These are phyloP conservation scores for Lithobates pipiens DNA, from an alignment of 2,797 vertebrate species.

Conservation along the genomic window DNA sequence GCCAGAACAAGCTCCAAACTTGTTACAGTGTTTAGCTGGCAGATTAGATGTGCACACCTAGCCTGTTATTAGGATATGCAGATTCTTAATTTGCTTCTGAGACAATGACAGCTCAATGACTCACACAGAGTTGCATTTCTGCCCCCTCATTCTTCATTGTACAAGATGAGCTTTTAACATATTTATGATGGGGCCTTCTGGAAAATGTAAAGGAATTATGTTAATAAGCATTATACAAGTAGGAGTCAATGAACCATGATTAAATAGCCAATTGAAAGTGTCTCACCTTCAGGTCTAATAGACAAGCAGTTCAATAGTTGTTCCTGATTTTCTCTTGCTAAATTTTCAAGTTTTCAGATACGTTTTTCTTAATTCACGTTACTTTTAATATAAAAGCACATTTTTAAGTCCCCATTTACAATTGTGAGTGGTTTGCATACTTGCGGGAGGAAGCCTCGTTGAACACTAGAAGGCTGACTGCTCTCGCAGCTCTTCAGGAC, in stretches of 20 bases:
- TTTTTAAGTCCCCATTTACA: too few relatives aligned
- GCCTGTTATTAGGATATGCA: slow-evolving; percentile 2
- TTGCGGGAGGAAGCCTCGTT: too few relatives aligned
- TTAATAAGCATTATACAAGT: slow-evolving; percentile 45
- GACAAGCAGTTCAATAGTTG: background rate
- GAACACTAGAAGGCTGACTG: too few relatives aligned
- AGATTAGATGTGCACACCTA: background rate
- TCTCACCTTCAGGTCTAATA: slow-evolving; percentile 1
- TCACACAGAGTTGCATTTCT: slow-evolving; percentile 29
- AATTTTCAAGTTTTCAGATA: background rate
- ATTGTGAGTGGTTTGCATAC: too few relatives aligned
- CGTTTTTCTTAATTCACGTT: background rate
- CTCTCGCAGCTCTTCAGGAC: too few relatives aligned
- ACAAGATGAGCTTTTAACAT: slow-evolving; percentile 20
- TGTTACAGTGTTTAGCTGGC: background rate
- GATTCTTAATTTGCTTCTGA: background rate
- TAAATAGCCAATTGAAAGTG: slow-evolving; percentile 24
- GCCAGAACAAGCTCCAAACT: background rate
- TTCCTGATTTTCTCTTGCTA: background rate
- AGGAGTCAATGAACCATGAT: slow-evolving; percentile 32
- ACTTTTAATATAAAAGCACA: too few relatives aligned
- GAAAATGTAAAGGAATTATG: slow-evolving; percentile 31
- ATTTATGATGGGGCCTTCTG: slow-evolving; percentile 35
- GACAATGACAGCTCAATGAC: slow-evolving; percentile 24
- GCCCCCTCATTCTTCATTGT: slow-evolving; percentile 37